These are phyloP conservation scores for Diarsia dahlii DNA, from an alignment of 2,888 invertebrate species.

Conservation along the genomic window DNA sequence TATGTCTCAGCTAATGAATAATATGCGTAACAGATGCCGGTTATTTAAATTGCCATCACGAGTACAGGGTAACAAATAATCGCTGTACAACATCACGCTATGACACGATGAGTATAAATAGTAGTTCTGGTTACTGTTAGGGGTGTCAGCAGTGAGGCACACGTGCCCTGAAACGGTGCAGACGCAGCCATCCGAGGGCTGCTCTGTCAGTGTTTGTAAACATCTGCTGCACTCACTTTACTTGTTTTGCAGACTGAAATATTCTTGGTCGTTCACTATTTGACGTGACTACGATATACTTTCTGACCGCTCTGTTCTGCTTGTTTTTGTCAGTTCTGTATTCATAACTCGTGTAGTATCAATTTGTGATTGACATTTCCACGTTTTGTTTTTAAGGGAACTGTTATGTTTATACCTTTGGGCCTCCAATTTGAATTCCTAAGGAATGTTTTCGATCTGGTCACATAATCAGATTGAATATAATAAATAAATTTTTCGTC, in stretches of 20 bases:
- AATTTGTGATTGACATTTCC: conserved; percentile 1
- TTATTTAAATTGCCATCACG: conserved; percentile 43
- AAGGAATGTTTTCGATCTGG: conserved; percentile 38
- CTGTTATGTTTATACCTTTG: conserved; percentile 12
- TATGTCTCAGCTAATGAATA: conserved; percentile 7
- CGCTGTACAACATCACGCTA: conserved; percentile 72
- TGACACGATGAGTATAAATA: conserved; percentile 75
- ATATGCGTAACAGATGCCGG: conserved; percentile 14
- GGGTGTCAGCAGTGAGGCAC: conserved; percentile 65
- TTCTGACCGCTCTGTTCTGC: conserved; percentile 1
- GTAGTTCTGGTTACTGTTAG: conserved; percentile 80
- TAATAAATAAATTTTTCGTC: conserved; percentile 60
- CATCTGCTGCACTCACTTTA: conserved; percentile 63
- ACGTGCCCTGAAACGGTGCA: conserved; percentile 76
- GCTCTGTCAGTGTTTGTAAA: conserved; percentile 73
- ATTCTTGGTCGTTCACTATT: conserved; percentile 37
- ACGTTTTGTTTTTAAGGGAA: background rate
- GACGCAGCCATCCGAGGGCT: conserved; percentile 68
- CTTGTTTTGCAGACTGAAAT: conserved; percentile 60
- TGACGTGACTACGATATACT: conserved; percentile 6
- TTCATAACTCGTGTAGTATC: background rate
- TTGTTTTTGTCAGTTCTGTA: background rate
- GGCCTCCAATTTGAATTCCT: conserved; percentile 34
- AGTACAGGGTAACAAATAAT: conserved; percentile 61
- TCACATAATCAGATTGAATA: conserved; percentile 46